Percentiles rank a stretch among this genome's conserved stretches.
Evolutionary conservation across 2,888 invertebrate genomes (phyloP).

Genomic region (Pseudococcus jackbeardsleyi): DNA sequence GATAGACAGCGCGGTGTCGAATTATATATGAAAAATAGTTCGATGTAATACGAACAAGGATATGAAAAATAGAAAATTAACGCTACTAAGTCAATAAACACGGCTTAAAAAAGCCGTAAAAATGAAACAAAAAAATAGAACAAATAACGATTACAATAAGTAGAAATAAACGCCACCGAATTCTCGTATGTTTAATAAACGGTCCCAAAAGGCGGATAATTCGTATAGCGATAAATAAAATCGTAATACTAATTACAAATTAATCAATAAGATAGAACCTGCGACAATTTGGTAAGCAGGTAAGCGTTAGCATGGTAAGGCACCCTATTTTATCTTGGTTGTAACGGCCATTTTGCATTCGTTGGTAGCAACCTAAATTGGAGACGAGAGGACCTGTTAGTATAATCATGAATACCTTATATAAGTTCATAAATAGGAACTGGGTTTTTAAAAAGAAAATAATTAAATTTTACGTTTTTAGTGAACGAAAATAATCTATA

Average conservation of each 20-base stretch:
- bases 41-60: slow-evolving; percentile 18
- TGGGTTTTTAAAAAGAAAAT: not conserved
- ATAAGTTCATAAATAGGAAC: slow-evolving; percentile 35
- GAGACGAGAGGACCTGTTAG: slow-evolving; percentile 15
- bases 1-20: slow-evolving; percentile 31
- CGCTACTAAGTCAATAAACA: slow-evolving; percentile 48
- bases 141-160: slow-evolving; percentile 34
- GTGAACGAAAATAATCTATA: not conserved
- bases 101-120: slow-evolving; percentile 20
- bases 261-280: slow-evolving; percentile 36
- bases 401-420: not conserved
- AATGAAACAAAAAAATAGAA: not conserved
- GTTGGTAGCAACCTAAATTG: not conserved
- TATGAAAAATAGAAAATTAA: slow-evolving; percentile 55
- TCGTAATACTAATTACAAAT: slow-evolving; percentile 44
- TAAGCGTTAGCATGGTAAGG: slow-evolving; percentile 54
- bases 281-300: slow-evolving; percentile 49
- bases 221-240: slow-evolving; percentile 36
- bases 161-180: slow-evolving; percentile 54
- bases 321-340: slow-evolving; percentile 49
- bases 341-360: slow-evolving; percentile 17
- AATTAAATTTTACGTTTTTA: not conserved
- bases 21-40: slow-evolving; percentile 32
- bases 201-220: slow-evolving; percentile 15
- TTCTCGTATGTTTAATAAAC: not conserved